phyloP scores from a whole-genome alignment of 2,113 vertebrate species.

The Microcebus jonahi region DNA sequence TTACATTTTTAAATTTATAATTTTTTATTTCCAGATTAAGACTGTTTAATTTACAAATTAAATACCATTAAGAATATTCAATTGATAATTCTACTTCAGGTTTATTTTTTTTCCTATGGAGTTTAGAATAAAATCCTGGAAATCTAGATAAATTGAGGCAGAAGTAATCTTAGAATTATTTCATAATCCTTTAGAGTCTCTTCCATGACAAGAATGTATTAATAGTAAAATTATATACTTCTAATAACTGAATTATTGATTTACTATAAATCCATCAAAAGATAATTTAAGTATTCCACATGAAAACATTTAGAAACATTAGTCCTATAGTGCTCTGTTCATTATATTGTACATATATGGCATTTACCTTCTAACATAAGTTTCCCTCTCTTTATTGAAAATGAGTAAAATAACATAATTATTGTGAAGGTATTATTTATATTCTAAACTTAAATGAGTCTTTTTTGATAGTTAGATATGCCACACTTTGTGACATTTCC shows the following conservation, averaged over 20 bases:
- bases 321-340: not conserved
- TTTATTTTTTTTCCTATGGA: not conserved
- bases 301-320: not conserved
- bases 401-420: not conserved
- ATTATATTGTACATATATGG: not conserved
- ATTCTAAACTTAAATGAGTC: not conserved
- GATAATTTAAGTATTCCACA: not conserved
- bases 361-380: not conserved
- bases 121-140: not conserved
- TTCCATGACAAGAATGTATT: not conserved
- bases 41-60: not conserved
- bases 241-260: not conserved
- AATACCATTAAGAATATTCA: not conserved
- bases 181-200: not conserved
- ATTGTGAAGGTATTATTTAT: not conserved
- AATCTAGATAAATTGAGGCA: not conserved
- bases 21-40: not conserved
- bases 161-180: not conserved
- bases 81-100: not conserved
- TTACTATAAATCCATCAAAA: not conserved
- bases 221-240: not conserved
- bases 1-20: not conserved
- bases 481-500: not conserved
- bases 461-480: not conserved
- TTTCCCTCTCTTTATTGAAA: not conserved